phyloP scores from a whole-genome alignment of 2,888 invertebrate genomes.

The Athalia cordata region DNA sequence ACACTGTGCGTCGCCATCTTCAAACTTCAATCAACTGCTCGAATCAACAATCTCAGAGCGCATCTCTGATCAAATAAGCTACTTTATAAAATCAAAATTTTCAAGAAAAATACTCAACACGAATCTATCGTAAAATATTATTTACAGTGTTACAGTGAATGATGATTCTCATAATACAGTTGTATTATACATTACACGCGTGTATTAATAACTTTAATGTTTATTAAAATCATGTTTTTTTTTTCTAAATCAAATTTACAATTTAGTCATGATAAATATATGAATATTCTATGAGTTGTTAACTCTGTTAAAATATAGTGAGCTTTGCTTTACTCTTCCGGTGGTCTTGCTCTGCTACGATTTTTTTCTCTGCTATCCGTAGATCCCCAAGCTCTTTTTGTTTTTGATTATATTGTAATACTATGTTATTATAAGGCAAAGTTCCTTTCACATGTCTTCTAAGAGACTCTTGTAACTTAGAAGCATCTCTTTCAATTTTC shows the following conservation, averaged over 20 bases:
- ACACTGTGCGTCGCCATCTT: constrained; percentile 51
- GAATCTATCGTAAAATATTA: too few relatives aligned
- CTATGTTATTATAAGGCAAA: constrained; percentile 78
- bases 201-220: too few relatives aligned
- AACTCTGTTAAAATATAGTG: constrained; percentile 80
- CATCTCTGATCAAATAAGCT: background rate
- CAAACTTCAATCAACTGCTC: background rate
- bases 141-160: too few relatives aligned
- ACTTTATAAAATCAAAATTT: too few relatives aligned
- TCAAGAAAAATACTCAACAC: too few relatives aligned
- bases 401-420: constrained; percentile 78
- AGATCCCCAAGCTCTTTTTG: constrained; percentile 79
- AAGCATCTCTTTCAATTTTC: constrained; percentile 81
- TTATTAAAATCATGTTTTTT: constrained; percentile 5
- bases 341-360: constrained; percentile 82
- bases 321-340: constrained; percentile 85
- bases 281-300: background rate
- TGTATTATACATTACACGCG: too few relatives aligned
- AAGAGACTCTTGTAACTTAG: constrained; percentile 80
- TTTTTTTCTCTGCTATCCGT: constrained; percentile 78
- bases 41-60: background rate
- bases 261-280: background rate
- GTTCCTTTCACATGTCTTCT: constrained; percentile 79
- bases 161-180: too few relatives aligned
- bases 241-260: background rate